A percentile compares a stretch with the other conserved stretches of the same genome.
Evolutionary conservation across 2,888 invertebrate species (phyloP).

Genomic region (Pheosia gnoma): DNA sequence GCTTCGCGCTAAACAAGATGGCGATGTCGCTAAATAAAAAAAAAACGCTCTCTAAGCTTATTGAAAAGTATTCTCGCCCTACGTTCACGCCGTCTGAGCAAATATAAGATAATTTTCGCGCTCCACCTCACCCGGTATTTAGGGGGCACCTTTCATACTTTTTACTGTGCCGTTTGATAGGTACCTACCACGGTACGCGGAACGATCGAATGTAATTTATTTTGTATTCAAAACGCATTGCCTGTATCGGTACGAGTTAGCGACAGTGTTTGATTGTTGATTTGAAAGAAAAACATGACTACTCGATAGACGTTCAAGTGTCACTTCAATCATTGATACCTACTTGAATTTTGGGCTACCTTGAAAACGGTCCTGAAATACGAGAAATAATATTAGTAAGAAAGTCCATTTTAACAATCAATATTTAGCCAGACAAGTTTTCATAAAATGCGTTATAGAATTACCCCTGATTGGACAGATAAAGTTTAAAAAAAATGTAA

Average conservation of each 20-base stretch:
- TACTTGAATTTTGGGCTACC: too few relatives aligned
- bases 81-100: constrained; percentile 82
- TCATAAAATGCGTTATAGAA: too few relatives aligned
- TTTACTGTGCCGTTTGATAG: constrained; percentile 76
- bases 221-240: constrained; percentile 73
- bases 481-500: too few relatives aligned
- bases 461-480: too few relatives aligned
- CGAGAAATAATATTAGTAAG: too few relatives aligned
- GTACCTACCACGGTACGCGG: constrained; percentile 43
- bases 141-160: constrained; percentile 83
- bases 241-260: constrained; percentile 24
- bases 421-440: too few relatives aligned
- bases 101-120: constrained; percentile 84
- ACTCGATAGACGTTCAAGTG: background rate
- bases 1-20: constrained; percentile 70
- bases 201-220: constrained; percentile 77
- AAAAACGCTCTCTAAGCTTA: constrained; percentile 82
- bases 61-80: constrained; percentile 84
- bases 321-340: background rate
- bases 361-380: too few relatives aligned
- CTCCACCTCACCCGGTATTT: constrained; percentile 82
- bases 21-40: constrained; percentile 70
- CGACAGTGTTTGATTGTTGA: constrained; percentile 12
- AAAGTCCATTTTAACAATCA: too few relatives aligned
- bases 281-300: background rate